Conservation (phyloP, 2,113 vertebrate species). For the Cryptomyrus ogoouensis region DNA sequence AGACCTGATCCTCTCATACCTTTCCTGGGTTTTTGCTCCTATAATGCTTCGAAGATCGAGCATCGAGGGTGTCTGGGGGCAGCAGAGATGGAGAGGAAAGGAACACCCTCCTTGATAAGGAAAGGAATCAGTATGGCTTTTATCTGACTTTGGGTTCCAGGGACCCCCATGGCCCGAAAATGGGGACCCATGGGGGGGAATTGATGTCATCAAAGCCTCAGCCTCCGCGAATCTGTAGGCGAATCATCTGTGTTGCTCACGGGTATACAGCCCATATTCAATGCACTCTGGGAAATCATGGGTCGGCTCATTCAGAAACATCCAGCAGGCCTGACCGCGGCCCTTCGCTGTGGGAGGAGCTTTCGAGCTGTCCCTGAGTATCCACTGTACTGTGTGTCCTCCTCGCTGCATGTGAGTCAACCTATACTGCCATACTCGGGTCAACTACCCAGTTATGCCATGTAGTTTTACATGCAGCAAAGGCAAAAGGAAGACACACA, state of each 20-base stretch:
- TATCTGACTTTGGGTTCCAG: background rate
- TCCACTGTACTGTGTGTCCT: background rate
- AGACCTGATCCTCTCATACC: background rate
- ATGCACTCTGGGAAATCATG: background rate
- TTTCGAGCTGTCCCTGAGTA: background rate
- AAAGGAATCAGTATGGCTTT: constrained; percentile 7
- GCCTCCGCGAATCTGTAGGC: background rate
- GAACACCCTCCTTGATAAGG: background rate
- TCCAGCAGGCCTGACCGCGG: background rate
- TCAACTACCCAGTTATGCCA: too few relatives aligned
- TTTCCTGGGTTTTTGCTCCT: background rate
- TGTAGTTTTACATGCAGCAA: background rate
- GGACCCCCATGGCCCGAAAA: background rate
- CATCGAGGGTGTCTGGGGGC: background rate
- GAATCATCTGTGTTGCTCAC: background rate
- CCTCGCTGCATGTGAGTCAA: background rate
- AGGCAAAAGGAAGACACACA: background rate
- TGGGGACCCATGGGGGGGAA: background rate
- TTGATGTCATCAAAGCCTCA: background rate
- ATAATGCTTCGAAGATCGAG: background rate
- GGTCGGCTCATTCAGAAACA: background rate
- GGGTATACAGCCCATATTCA: background rate
- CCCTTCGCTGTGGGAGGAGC: background rate
- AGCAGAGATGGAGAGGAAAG: background rate
- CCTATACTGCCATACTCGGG: background rate